These are phyloP conservation scores for Acyrthosiphon pisum DNA, from an alignment of 1,140 invertebrate species.

Conservation along the genomic window DNA sequence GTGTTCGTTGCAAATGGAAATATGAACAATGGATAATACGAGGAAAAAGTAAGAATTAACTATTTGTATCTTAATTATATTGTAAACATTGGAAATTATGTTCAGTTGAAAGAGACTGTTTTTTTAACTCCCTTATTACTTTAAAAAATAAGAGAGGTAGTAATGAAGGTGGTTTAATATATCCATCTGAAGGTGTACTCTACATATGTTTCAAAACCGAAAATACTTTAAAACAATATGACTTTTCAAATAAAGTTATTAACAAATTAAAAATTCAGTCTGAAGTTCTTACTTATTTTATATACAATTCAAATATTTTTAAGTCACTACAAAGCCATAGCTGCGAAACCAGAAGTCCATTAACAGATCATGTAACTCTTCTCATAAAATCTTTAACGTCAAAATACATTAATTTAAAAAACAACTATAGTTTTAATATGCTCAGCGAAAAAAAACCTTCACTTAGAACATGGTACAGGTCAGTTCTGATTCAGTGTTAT, in stretches of 20 bases:
- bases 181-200: background rate
- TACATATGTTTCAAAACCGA: background rate
- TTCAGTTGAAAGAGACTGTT: background rate
- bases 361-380: background rate
- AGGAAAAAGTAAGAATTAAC: no score
- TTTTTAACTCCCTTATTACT: background rate
- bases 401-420: background rate
- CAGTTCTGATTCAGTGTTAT: no score
- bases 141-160: background rate
- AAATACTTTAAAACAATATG: background rate
- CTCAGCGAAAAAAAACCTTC: no score
- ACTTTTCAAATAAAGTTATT: background rate
- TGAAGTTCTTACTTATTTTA: background rate
- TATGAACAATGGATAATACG: no score
- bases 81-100: no score
- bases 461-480: no score
- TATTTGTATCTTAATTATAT: no score
- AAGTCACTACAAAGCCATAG: background rate
- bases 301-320: background rate
- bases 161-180: background rate
- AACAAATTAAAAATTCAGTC: constrained; percentile 14
- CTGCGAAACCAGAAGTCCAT: background rate
- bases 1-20: no score
- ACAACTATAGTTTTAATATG: background rate
- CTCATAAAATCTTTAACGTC: background rate